These are phyloP conservation scores for Ophonus ardosiacus DNA, from an alignment of 2,888 invertebrate species.

Conservation along the genomic window DNA sequence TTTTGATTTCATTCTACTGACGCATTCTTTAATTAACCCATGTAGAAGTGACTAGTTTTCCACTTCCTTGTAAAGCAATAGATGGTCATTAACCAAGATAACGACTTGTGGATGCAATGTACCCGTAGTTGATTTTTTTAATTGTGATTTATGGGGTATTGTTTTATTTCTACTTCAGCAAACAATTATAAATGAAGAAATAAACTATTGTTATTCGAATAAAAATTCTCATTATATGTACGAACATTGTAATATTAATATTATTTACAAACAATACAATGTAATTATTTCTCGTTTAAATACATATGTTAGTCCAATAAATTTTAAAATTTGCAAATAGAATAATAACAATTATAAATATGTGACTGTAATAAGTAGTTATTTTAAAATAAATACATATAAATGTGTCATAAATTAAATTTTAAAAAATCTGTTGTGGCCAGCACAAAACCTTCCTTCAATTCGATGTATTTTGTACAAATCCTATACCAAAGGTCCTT, in stretches of 20 bases:
- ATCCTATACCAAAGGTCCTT: no score
- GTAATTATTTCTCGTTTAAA: no score
- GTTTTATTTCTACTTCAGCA: background rate
- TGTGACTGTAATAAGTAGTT: no score
- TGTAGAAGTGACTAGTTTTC: background rate
- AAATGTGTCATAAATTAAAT: no score
- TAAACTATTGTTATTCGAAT: background rate
- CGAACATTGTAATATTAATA: background rate
- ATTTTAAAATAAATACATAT: no score
- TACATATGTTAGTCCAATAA: no score
- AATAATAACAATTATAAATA: no score
- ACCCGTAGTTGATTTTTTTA: background rate
- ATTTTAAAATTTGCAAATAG: no score
- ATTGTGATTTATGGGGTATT: background rate
- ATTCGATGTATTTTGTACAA: no score
- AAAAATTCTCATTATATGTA: background rate
- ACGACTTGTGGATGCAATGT: background rate
- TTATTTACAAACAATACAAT: no score
- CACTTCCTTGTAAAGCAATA: background rate
- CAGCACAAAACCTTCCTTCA: no score
- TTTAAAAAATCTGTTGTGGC: no score
- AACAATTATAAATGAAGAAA: background rate
- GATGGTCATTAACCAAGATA: background rate
- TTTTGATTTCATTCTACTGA: background rate
- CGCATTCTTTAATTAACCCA: background rate